phyloP scores from a whole-genome alignment of 2,888 invertebrate species.

The Athrips mouffetella region DNA sequence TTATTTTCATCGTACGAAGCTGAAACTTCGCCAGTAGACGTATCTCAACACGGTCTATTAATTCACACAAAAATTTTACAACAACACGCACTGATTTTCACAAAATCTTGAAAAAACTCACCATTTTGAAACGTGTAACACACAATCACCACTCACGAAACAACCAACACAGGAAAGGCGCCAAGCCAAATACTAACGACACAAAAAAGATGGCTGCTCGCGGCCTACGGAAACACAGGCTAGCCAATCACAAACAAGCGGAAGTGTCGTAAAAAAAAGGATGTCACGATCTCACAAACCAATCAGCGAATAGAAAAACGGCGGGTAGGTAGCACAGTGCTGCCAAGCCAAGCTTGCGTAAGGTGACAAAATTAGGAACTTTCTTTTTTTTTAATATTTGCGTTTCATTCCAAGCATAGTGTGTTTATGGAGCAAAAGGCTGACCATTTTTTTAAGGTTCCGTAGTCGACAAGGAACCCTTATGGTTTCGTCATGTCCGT shows the following conservation, averaged over 20 bases:
- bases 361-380: slow-evolving; percentile 30
- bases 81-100: slow-evolving; percentile 49
- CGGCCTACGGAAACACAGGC: slow-evolving; percentile 34
- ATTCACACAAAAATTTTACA: slow-evolving; percentile 51
- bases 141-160: slow-evolving; percentile 68
- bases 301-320: slow-evolving; percentile 44
- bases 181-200: slow-evolving; percentile 68
- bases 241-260: slow-evolving; percentile 53
- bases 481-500: too few species aligned
- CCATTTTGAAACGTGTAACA: slow-evolving; percentile 78
- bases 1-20: slow-evolving; percentile 75
- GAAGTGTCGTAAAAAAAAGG: slow-evolving; percentile 48
- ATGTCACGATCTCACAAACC: slow-evolving; percentile 33
- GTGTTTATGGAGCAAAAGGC: neutral
- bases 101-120: slow-evolving; percentile 76
- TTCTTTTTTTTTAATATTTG: slow-evolving; percentile 12
- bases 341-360: slow-evolving; percentile 54
- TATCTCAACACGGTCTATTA: slow-evolving; percentile 52
- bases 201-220: slow-evolving; percentile 68
- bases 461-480: too few species aligned
- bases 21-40: slow-evolving; percentile 79
- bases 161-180: slow-evolving; percentile 76
- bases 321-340: slow-evolving; percentile 39
- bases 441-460: neutral
- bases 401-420: slow-evolving; percentile 32